phyloP scores from a whole-genome alignment of 2,888 invertebrate species.

The Ferdinandea cuprea region DNA sequence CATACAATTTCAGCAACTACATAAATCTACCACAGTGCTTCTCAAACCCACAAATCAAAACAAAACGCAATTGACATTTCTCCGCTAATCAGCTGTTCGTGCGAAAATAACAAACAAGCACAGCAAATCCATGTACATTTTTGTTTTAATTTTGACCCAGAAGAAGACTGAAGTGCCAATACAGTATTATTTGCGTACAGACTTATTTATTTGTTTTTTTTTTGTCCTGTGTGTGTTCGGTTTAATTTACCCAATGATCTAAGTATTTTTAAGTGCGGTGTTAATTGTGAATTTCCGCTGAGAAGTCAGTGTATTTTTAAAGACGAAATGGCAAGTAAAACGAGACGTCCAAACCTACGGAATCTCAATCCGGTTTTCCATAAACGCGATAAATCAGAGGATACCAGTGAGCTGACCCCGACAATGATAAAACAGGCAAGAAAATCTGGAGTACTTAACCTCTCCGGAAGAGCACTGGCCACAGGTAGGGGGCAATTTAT shows the following conservation, averaged over 20 bases:
- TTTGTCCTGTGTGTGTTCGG: conserved; percentile 17
- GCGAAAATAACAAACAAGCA: conserved; percentile 30
- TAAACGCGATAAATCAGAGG: conserved; percentile 88
- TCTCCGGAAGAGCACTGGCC: conserved; percentile 89
- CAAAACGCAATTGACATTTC: conserved; percentile 60
- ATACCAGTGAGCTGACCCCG: conserved; percentile 87
- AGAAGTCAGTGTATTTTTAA: too few species aligned
- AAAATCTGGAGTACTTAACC: conserved; percentile 91
- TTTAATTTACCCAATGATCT: conserved; percentile 3
- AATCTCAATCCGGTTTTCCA: conserved; percentile 87
- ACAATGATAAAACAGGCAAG: conserved; percentile 91
- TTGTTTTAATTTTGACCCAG: conserved; percentile 22
- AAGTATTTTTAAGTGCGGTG: conserved; percentile 11
- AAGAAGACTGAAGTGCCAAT: conserved; percentile 43
- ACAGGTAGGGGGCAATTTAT: conserved; percentile 84
- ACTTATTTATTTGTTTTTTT: conserved; percentile 12
- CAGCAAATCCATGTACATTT: not conserved
- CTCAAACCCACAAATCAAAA: conserved; percentile 52
- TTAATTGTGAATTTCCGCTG: conserved; percentile 40
- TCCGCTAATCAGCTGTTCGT: conserved; percentile 53
- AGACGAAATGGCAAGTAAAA: conserved; percentile 43
- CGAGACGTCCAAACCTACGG: conserved; percentile 76
- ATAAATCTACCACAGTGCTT: not conserved
- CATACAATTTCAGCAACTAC: not conserved
- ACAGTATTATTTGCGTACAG: conserved; percentile 27